phyloP scores from a whole-genome alignment of 2,113 vertebrate species.

The Thermophis baileyi region DNA sequence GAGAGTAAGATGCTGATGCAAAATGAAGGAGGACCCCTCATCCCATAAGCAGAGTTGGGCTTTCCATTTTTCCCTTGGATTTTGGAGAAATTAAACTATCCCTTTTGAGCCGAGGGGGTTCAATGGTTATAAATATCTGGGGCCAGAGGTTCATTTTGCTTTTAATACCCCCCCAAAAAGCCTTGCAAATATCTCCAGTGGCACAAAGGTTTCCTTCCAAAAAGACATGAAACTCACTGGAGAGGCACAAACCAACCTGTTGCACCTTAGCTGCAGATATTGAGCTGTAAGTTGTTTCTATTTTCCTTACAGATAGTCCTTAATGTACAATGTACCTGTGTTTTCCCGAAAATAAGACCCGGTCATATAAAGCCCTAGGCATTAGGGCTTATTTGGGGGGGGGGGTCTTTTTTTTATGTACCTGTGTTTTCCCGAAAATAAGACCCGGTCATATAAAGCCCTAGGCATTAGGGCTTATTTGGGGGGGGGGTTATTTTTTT shows the following conservation, averaged over 20 bases:
- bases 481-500: no score
- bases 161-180: not conserved
- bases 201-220: not conserved
- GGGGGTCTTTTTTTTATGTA: no score
- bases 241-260: not conserved
- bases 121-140: not conserved
- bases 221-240: not conserved
- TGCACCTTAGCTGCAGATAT: not conserved
- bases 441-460: no score
- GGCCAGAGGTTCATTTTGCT: not conserved
- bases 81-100: not conserved
- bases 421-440: no score
- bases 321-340: not conserved
- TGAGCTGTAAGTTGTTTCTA: not conserved
- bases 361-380: no score
- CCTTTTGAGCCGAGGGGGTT: not conserved
- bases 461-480: no score
- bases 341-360: no score
- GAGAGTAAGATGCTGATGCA: not conserved
- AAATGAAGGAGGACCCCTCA: not conserved
- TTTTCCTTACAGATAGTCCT: not conserved
- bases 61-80: not conserved
- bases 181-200: not conserved
- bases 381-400: no score
- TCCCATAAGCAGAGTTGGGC: not conserved